phyloP scores from a whole-genome alignment of 2,113 vertebrate species.

The Illadopsis cleaveri region DNA sequence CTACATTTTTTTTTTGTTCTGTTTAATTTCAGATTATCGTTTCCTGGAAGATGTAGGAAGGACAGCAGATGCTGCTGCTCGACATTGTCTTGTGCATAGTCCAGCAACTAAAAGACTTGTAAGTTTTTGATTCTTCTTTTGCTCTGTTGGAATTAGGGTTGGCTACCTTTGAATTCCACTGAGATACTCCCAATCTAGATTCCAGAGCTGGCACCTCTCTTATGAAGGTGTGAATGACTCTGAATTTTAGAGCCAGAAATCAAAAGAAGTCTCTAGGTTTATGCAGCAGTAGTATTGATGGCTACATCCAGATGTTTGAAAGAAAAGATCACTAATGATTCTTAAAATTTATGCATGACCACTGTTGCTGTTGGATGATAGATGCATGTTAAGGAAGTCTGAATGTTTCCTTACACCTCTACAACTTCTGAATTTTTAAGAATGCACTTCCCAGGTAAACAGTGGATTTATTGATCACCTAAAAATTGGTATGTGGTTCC shows the following conservation, averaged over 20 bases:
- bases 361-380: neutral
- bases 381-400: neutral
- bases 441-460: neutral
- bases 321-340: neutral
- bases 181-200: neutral
- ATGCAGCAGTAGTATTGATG: neutral
- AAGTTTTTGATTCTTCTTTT: slow-evolving; percentile 1
- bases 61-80: slow-evolving; percentile 82
- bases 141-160: neutral
- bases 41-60: slow-evolving; percentile 93
- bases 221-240: neutral
- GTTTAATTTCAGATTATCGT: slow-evolving; percentile 85
- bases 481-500: neutral
- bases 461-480: neutral
- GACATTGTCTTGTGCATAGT: slow-evolving; percentile 74
- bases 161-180: neutral
- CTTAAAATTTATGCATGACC: neutral
- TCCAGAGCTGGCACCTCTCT: neutral
- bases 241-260: neutral
- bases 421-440: neutral
- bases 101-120: slow-evolving; percentile 71
- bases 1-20: neutral
- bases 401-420: neutral
- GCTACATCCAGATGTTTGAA: neutral
- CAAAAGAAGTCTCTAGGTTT: neutral